Conservation (phyloP, 2,113 vertebrate species). For the Gallinago paraguaiae region DNA sequence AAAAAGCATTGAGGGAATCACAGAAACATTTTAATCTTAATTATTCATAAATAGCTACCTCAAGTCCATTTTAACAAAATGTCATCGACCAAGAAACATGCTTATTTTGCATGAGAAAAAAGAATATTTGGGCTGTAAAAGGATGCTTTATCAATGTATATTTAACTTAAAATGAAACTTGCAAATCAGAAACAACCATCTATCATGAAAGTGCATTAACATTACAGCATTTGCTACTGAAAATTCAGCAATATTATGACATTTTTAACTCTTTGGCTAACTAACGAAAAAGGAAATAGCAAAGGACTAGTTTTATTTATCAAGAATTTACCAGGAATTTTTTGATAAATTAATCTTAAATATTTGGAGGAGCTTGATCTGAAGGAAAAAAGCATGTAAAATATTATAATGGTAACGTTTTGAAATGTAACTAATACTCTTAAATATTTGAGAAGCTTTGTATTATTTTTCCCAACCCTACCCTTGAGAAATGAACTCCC, state of each 20-base stretch:
- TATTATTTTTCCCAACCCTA: constrained; percentile 11
- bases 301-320: constrained; percentile 9
- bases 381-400: background rate
- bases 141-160: constrained; percentile 63
- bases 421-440: constrained; percentile 24
- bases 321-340: constrained; percentile 28
- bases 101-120: constrained; percentile 71
- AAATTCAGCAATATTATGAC: constrained; percentile 59
- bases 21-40: constrained; percentile 88
- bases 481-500: constrained; percentile 1
- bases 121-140: constrained; percentile 33
- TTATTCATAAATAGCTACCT: constrained; percentile 84
- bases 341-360: constrained; percentile 53
- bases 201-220: constrained; percentile 61
- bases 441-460: constrained; percentile 43
- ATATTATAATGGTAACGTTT: background rate
- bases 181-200: constrained; percentile 60
- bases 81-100: constrained; percentile 84
- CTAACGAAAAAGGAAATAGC: constrained; percentile 19
- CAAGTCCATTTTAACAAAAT: constrained; percentile 78
- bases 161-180: constrained; percentile 74
- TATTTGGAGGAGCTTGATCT: background rate
- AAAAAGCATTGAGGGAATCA: constrained; percentile 78
- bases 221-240: constrained; percentile 27
- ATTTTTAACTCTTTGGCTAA: constrained; percentile 56